These are phyloP conservation scores for Brachypteracias leptosomus DNA, from an alignment of 2,113 vertebrate species.

Conservation along the genomic window DNA sequence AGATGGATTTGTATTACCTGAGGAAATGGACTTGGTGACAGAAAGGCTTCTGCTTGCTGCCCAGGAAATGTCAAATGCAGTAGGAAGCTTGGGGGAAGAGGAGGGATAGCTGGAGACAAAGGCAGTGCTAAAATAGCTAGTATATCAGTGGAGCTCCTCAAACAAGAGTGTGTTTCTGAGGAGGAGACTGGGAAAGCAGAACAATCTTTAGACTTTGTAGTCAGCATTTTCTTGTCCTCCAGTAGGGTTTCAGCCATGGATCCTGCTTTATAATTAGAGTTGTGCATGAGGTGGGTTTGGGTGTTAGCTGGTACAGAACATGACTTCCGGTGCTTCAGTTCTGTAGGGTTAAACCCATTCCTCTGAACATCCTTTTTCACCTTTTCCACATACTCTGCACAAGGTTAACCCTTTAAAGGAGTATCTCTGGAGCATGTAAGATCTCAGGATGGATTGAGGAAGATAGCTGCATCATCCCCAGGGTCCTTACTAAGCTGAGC, in stretches of 20 bases:
- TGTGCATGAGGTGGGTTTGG: background rate
- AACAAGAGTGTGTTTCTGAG: background rate
- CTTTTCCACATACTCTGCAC: background rate
- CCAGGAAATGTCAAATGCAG: constrained; percentile 49
- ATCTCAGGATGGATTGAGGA: background rate
- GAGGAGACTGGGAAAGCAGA: background rate
- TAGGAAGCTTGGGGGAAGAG: constrained; percentile 14
- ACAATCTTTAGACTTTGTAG: background rate
- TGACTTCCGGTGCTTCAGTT: background rate
- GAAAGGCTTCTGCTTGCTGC: constrained; percentile 27
- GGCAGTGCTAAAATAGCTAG: background rate
- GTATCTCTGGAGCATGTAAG: background rate
- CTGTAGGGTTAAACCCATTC: background rate
- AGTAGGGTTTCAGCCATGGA: background rate
- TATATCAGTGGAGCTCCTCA: background rate
- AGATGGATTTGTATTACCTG: constrained; percentile 57
- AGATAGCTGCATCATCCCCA: background rate
- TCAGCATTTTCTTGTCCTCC: background rate
- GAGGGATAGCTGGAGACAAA: constrained; percentile 5
- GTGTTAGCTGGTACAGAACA: background rate
- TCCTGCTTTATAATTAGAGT: background rate
- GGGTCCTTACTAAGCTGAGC: background rate
- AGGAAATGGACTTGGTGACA: constrained; percentile 43
- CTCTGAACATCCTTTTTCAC: background rate
- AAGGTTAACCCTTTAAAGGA: background rate